phyloP scores from a whole-genome alignment of 1,140 invertebrate species.

The Thaumetopoea pityocampa region DNA sequence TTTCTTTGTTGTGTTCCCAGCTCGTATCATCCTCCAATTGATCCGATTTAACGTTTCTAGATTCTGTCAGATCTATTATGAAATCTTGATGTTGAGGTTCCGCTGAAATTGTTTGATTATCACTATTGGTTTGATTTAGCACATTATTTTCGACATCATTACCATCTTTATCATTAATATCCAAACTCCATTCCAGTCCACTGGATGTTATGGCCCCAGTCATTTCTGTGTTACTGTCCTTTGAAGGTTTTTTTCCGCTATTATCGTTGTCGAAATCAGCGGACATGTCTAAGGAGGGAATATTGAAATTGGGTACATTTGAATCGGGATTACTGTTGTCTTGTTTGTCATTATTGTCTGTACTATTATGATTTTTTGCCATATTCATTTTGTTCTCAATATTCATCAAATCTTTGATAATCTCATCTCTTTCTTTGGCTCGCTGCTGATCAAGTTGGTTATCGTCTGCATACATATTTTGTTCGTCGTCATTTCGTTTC shows the following conservation, averaged over 20 bases:
- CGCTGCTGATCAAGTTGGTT: conserved; percentile 36
- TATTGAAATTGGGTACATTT: conserved; percentile 24
- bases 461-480: conserved; percentile 26
- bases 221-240: conserved; percentile 16
- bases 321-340: conserved; percentile 13
- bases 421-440: conserved; percentile 51
- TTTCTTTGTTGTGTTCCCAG: conserved; percentile 30
- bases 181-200: conserved; percentile 39
- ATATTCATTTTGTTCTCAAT: conserved; percentile 54
- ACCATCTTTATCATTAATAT: conserved; percentile 22
- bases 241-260: conserved; percentile 5
- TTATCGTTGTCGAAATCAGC: conserved; percentile 24
- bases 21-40: conserved; percentile 23
- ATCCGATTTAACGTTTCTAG: conserved; percentile 19
- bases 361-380: conserved; percentile 14
- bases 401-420: conserved; percentile 65
- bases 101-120: conserved; percentile 10
- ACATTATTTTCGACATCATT: conserved; percentile 11
- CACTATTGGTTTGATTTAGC: conserved; percentile 4
- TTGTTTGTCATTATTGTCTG: conserved; percentile 18
- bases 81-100: conserved; percentile 19
- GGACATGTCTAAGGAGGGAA: conserved; percentile 18
- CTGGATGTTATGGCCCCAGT: conserved; percentile 22
- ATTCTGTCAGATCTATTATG: conserved; percentile 29
- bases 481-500: conserved; percentile 40